phyloP scores from a whole-genome alignment of 2,888 invertebrate genomes.

The Gymnocheta viridis region DNA sequence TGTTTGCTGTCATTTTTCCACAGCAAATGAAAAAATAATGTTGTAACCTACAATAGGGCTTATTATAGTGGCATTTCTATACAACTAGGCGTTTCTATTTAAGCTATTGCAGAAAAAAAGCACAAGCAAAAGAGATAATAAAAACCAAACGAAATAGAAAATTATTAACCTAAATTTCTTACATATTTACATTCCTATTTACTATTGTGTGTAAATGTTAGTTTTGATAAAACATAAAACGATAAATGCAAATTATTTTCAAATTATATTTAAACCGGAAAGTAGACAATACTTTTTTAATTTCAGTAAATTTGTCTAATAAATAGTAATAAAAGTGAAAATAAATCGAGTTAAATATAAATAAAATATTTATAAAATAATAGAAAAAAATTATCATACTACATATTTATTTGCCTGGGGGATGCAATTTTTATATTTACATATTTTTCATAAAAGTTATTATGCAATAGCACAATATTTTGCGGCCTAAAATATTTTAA shows the following conservation, averaged over 20 bases:
- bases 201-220: background rate
- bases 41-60: slow-evolving; percentile 42
- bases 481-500: background rate
- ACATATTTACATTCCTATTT: slow-evolving; percentile 25
- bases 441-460: too few species aligned
- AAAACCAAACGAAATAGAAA: slow-evolving; percentile 47
- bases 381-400: background rate
- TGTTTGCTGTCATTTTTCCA: background rate
- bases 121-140: slow-evolving; percentile 19
- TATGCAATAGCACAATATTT: background rate
- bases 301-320: background rate
- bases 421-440: background rate
- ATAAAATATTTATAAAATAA: background rate
- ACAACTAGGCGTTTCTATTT: slow-evolving; percentile 6
- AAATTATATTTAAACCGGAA: slow-evolving; percentile 41
- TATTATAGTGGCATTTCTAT: slow-evolving; percentile 49
- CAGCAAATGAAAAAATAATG: slow-evolving; percentile 41
- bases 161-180: slow-evolving; percentile 56
- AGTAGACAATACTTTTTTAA: slow-evolving; percentile 15
- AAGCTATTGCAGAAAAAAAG: slow-evolving; percentile 4
- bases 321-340: background rate
- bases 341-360: background rate
- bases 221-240: slow-evolving; percentile 1
- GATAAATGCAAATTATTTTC: slow-evolving; percentile 47
- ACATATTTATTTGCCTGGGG: background rate